Base-by-base conservation (phyloP, 2,797 vertebrate genomes). In the Manis pentadactyla region DNA sequence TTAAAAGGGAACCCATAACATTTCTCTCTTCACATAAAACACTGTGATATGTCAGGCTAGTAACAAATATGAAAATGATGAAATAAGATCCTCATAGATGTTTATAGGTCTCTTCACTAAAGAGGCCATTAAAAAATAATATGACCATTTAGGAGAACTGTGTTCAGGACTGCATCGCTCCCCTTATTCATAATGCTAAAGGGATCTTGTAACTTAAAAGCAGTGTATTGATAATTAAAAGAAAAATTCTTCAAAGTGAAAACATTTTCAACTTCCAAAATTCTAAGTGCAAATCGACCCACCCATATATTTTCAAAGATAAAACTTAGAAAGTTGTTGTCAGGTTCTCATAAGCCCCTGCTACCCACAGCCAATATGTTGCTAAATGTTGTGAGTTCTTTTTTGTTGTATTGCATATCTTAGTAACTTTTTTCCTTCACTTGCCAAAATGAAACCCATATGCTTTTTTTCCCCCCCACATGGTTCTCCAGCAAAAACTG, bases 361-460 rank as follows among this genome's bases (percentile, higher is more conserved):
- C 96, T 96, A 93, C 97, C 95, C 95, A 97, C 95, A 94, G 87
- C 25, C 95, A 97, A 96, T 97, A 95, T 98, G 97, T 68, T 95
- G 92, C 63, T 94, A 90, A 90, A 93, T 83, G 91, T 90, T 97
- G 42, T 91, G 55, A 53, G 17, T 78, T 95, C n/a, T 82, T 95
- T 91, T 93, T 86, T 89, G 81, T 93, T 91, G 39, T 92, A 87
- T 63, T 96, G 66, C 85, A 85, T 87, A 42, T 78, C 73, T 94
- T 95, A 94, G 96, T 93, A 84, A 95, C 39, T 92, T 89, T 93
- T 86, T 46, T 25, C 37, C 59, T 88, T 93, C 55, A 61, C 53
- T 95, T 94, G 61, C 42, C 61, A 94, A 98, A 96, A 89, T 95
- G 51, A 96, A 92, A 96, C 57, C 57, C 90, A 83, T 96, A 77